A percentile compares a stretch with the other conserved stretches of the same genome.
These are phyloP conservation scores for Zaprionus africanus DNA, from an alignment of 1,140 invertebrate genomes.

Conservation along the genomic window DNA sequence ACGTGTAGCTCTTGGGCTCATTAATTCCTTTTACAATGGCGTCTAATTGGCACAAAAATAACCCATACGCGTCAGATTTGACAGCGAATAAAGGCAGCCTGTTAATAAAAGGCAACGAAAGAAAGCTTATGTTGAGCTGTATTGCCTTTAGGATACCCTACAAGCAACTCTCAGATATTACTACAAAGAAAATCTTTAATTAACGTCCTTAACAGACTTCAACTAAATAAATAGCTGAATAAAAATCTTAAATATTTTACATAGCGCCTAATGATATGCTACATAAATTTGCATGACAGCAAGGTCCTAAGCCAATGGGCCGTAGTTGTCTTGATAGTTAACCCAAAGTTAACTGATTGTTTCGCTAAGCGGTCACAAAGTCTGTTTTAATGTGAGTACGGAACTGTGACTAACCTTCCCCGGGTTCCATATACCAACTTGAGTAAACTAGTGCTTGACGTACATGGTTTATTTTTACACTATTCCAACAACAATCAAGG, in stretches of 20 bases:
- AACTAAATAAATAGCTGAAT: too few species aligned
- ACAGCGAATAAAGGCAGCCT: not conserved
- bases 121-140: not conserved
- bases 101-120: not conserved
- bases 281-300: not conserved
- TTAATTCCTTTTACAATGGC: not conserved
- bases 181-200: too few species aligned
- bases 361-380: not conserved
- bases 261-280: not conserved
- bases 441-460: not conserved
- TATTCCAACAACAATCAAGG: slow-evolving; percentile 7
- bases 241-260: not conserved
- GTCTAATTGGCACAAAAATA: not conserved
- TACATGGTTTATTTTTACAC: not conserved
- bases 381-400: not conserved
- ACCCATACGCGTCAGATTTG: not conserved
- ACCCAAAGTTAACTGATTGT: too few species aligned
- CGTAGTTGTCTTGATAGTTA: not conserved
- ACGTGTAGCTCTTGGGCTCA: not conserved
- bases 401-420: not conserved
- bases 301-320: not conserved
- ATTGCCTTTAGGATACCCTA: not conserved
- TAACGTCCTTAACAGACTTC: too few species aligned
- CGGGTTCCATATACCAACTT: not conserved
- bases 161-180: not conserved